These are phyloP conservation scores for Kradibia gibbosae DNA, from an alignment of 1,140 invertebrate genomes.

Conservation along the genomic window DNA sequence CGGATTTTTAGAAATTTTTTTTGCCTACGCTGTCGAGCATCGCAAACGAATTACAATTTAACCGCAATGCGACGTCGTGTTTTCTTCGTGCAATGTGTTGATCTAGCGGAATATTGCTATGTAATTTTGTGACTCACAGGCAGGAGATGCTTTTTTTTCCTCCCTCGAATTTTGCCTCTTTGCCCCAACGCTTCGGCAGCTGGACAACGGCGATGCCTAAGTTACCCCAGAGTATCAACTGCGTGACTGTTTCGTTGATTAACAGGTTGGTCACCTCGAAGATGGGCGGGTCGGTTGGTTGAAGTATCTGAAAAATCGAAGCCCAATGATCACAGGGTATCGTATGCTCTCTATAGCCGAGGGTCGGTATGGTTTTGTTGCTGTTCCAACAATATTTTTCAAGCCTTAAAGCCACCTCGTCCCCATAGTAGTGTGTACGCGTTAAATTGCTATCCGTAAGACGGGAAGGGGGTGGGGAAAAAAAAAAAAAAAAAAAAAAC, in stretches of 20 bases:
- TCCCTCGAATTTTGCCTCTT: constrained; percentile 65
- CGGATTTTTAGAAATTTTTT: no score
- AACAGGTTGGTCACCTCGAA: constrained; percentile 70
- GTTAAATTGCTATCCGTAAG: not conserved
- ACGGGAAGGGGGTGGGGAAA: not conserved
- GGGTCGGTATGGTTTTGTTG: no score
- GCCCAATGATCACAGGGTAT: not conserved
- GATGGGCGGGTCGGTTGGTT: constrained; percentile 68
- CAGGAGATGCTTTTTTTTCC: constrained; percentile 65
- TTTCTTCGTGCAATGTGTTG: no score
- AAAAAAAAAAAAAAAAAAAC: no score
- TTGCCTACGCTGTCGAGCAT: no score
- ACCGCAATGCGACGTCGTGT: no score
- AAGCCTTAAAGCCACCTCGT: no score
- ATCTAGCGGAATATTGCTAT: no score
- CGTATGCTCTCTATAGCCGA: no score
- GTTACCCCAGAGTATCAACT: constrained; percentile 68
- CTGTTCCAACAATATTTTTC: no score
- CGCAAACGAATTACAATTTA: no score
- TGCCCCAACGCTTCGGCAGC: constrained; percentile 71
- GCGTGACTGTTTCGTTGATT: constrained; percentile 70
- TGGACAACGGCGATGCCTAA: constrained; percentile 69
- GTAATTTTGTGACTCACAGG: constrained; percentile 60
- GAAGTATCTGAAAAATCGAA: constrained; percentile 62
- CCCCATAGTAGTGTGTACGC: no score